phyloP scores from a whole-genome alignment of 2,113 vertebrate genomes.

The Polypterus senegalus region DNA sequence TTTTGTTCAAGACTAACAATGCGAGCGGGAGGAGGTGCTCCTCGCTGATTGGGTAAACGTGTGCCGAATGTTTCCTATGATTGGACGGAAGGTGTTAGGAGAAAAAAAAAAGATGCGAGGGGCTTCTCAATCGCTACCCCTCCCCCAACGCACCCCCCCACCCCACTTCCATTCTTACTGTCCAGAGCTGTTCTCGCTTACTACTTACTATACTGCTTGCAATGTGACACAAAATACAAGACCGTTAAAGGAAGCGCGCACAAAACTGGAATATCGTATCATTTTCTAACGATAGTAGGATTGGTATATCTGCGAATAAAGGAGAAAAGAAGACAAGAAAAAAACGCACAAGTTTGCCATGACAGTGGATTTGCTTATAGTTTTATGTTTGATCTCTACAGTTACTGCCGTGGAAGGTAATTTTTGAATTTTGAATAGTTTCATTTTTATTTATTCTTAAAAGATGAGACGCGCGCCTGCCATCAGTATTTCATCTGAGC shows the following conservation, averaged over 20 bases:
- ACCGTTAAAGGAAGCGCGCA: constrained; percentile 15
- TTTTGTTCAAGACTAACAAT: constrained; percentile 48
- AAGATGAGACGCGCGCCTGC: too few species aligned
- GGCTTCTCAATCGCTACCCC: constrained; percentile 23
- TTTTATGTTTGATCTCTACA: constrained; percentile 43
- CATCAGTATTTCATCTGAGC: too few species aligned
- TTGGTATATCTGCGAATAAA: constrained; percentile 35
- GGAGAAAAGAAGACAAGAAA: constrained; percentile 29
- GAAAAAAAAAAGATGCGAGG: constrained; percentile 18
- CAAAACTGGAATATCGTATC: constrained; percentile 45
- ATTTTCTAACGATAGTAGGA: constrained; percentile 41
- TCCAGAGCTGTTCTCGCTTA: constrained; percentile 39
- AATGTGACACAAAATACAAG: constrained; percentile 50
- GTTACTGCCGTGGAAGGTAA: constrained; percentile 63
- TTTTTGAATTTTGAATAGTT: constrained; percentile 13
- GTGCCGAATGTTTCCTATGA: constrained; percentile 32
- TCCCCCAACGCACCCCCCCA: constrained; percentile 10
- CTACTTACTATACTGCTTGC: constrained; percentile 53
- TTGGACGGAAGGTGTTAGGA: constrained; percentile 40
- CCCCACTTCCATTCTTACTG: constrained; percentile 20
- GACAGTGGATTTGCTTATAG: constrained; percentile 53
- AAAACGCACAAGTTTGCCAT: constrained; percentile 42
- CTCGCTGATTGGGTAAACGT: constrained; percentile 40
- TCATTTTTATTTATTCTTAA: constrained; percentile 5
- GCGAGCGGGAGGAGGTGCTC: constrained; percentile 31